A percentile compares a stretch with the other conserved stretches of the same genome.
Evolutionary conservation across 2,797 vertebrate species (phyloP).

Genomic region (Gallinago stenura): DNA sequence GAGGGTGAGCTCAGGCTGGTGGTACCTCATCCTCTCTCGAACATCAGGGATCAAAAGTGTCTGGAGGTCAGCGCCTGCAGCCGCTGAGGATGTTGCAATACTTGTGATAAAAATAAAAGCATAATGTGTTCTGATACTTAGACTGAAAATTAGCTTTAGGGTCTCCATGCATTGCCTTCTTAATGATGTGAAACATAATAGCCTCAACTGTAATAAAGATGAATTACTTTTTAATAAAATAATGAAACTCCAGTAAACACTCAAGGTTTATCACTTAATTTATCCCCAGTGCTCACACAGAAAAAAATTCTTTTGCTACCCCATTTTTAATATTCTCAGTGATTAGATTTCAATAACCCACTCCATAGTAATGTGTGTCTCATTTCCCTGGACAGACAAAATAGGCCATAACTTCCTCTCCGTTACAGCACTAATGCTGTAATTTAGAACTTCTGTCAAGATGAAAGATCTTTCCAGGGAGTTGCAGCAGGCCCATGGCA

Average conservation of each 20-base stretch:
- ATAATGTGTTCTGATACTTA: slow-evolving; percentile 24
- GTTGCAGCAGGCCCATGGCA: slow-evolving; percentile 77
- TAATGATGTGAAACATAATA: slow-evolving; percentile 71
- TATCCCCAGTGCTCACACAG: slow-evolving; percentile 82
- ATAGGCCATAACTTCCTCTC: slow-evolving; percentile 89
- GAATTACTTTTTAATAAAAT: slow-evolving; percentile 85
- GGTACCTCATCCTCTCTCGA: background rate
- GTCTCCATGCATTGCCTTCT: slow-evolving; percentile 58
- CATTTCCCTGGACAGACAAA: slow-evolving; percentile 95
- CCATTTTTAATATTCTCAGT: slow-evolving; percentile 88
- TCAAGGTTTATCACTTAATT: slow-evolving; percentile 88
- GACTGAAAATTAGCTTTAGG: slow-evolving; percentile 53
- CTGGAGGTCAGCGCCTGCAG: slow-evolving; percentile 22
- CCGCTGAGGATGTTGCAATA: background rate
- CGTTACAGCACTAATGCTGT: slow-evolving; percentile 81
- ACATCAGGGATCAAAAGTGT: background rate
- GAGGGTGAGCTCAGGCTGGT: background rate
- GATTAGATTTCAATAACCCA: slow-evolving; percentile 93
- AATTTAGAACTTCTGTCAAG: slow-evolving; percentile 83
- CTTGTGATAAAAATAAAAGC: slow-evolving; percentile 36
- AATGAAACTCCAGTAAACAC: slow-evolving; percentile 82
- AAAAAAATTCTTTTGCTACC: slow-evolving; percentile 2
- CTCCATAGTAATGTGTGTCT: slow-evolving; percentile 86
- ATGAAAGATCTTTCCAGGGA: slow-evolving; percentile 83
- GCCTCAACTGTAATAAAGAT: slow-evolving; percentile 88